These are phyloP conservation scores for Alentia gelatinosa DNA, from an alignment of 2,888 invertebrate genomes.

Conservation along the genomic window DNA sequence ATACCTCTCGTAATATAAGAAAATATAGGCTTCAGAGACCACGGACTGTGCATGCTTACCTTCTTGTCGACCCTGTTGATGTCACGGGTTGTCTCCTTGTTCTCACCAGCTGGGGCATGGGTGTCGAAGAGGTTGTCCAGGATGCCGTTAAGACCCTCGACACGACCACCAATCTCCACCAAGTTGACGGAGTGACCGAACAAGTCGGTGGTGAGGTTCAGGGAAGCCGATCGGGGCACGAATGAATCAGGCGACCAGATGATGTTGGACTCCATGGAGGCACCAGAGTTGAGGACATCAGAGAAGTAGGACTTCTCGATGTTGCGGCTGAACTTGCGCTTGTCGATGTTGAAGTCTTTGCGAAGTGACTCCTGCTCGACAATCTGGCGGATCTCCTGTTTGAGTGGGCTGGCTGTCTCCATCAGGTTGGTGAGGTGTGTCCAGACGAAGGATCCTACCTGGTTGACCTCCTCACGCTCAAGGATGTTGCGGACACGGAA, in stretches of 20 bases:
- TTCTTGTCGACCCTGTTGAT: constrained; percentile 45
- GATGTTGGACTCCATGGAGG: constrained; percentile 77
- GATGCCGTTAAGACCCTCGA: constrained; percentile 92
- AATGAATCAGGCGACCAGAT: constrained; percentile 79
- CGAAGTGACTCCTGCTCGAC: constrained; percentile 89
- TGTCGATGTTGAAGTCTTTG: constrained; percentile 91
- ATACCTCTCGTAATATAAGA: too few species aligned
- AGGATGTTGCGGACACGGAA: constrained; percentile 61
- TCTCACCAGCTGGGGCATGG: not conserved
- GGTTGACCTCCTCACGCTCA: constrained; percentile 73
- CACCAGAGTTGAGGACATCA: constrained; percentile 88
- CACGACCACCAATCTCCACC: constrained; percentile 89
- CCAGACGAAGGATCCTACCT: constrained; percentile 96
- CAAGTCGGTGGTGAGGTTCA: constrained; percentile 79
- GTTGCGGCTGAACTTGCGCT: constrained; percentile 94
- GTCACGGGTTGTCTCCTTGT: constrained; percentile 38
- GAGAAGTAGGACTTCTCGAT: constrained; percentile 90
- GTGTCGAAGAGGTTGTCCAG: constrained; percentile 86
- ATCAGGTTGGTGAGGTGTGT: constrained; percentile 93
- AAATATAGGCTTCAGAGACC: not conserved
- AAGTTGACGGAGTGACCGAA: constrained; percentile 92
- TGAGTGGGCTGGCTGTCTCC: constrained; percentile 91
- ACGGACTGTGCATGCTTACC: not conserved
- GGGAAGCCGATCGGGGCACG: constrained; percentile 77
- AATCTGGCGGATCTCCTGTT: constrained; percentile 91